A percentile compares a stretch with the other conserved stretches of the same genome.
These are phyloP conservation scores for Leptura quadrifasciata DNA, from an alignment of 2,888 invertebrate genomes.

Conservation along the genomic window DNA sequence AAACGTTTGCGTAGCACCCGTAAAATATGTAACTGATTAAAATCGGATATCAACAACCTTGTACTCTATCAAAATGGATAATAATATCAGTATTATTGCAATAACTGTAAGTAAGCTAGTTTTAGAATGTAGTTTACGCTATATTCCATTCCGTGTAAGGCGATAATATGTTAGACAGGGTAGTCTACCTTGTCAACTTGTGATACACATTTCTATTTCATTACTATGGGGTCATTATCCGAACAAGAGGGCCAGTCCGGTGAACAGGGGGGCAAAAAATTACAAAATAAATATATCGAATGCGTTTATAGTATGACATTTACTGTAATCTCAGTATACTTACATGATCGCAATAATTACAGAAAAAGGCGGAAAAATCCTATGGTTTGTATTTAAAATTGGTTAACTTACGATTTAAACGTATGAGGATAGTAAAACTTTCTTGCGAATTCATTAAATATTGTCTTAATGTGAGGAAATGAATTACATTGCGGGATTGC, in stretches of 20 bases:
- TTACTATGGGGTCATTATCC: background rate
- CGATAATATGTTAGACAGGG: background rate
- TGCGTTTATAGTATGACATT: background rate
- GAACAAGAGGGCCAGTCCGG: background rate
- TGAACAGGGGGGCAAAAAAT: background rate
- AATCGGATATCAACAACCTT: conserved; percentile 8
- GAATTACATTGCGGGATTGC: too few relatives aligned
- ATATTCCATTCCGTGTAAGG: conserved; percentile 4
- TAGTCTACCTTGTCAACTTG: background rate
- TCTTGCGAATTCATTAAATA: too few relatives aligned
- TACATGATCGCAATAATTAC: too few relatives aligned
- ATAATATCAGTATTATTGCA: background rate
- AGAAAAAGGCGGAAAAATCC: too few relatives aligned
- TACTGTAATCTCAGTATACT: background rate
- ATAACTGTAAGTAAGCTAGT: conserved; percentile 20
- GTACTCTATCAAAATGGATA: conserved; percentile 24
- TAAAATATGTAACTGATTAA: conserved; percentile 18
- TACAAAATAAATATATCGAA: background rate
- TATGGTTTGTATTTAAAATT: too few relatives aligned
- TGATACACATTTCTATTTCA: background rate
- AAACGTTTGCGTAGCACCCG: background rate
- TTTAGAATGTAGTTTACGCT: conserved; percentile 6
- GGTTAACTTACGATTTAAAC: too few relatives aligned
- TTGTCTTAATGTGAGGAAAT: too few relatives aligned
- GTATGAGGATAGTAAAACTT: too few relatives aligned